Percentiles rank a stretch among this genome's conserved stretches.
phyloP scores from a whole-genome alignment of 2,888 invertebrate species.

The Nesidiocoris tenuis region DNA sequence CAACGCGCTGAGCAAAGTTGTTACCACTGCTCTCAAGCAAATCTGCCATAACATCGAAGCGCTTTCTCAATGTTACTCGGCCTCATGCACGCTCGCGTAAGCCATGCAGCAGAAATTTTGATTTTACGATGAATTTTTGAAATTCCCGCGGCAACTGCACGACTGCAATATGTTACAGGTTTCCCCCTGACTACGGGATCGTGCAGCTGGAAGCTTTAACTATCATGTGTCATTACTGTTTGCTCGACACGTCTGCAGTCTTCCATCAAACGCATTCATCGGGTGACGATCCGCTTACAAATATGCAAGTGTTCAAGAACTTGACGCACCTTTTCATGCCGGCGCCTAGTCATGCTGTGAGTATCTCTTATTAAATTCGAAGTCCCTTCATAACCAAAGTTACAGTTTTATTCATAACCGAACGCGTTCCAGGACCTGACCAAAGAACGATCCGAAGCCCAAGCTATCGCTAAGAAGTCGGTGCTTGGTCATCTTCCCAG shows the following conservation, averaged over 20 bases:
- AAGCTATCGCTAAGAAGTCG: slow-evolving; percentile 66
- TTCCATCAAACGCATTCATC: slow-evolving; percentile 59
- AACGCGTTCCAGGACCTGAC: slow-evolving; percentile 53
- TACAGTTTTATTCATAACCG: neutral
- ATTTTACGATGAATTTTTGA: neutral
- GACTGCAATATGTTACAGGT: no score
- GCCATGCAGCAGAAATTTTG: neutral
- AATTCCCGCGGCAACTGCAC: no score
- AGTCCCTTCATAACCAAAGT: neutral
- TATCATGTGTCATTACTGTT: slow-evolving; percentile 75
- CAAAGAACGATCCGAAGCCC: slow-evolving; percentile 57
- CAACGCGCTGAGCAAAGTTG: slow-evolving; percentile 71
- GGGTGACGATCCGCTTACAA: slow-evolving; percentile 51
- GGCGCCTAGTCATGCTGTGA: slow-evolving; percentile 55
- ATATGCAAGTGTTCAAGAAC: slow-evolving; percentile 75
- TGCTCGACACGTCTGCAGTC: slow-evolving; percentile 67
- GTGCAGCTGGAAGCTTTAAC: slow-evolving; percentile 76
- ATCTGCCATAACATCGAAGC: slow-evolving; percentile 75
- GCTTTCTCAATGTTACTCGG: slow-evolving; percentile 54
- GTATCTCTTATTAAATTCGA: neutral
- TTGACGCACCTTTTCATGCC: slow-evolving; percentile 79
- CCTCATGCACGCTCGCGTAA: slow-evolving; percentile 11
- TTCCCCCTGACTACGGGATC: slow-evolving; percentile 75
- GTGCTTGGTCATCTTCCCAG: slow-evolving; percentile 77
- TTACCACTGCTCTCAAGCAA: slow-evolving; percentile 75